Base-by-base conservation (phyloP, 1,140 invertebrate genomes). In the Scaptomyza pallida region DNA sequence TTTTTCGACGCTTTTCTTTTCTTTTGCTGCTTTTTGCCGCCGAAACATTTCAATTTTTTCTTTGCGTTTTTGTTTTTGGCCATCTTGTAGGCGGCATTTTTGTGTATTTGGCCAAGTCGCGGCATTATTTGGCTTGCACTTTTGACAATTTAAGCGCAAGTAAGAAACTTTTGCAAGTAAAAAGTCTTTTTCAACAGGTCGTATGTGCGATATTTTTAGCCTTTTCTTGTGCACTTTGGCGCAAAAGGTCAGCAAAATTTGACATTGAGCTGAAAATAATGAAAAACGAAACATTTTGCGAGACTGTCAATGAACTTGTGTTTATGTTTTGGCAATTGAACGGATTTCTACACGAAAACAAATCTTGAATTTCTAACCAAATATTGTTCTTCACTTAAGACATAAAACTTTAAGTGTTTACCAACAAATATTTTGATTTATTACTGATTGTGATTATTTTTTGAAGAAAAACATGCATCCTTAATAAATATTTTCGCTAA, bases 141-240 rank as follows among this genome's bases (percentile, higher is more conserved):
- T 63, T 63, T 63, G 65, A 78, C 63, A 61, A 30, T 64, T 72
- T 50, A 30, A 30, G 69, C 55, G 19, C 30, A 41, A 10, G 16
- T 16, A 40, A 62, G 6, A 56, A 54, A 62, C 15, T 56, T 72
- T 62, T 57, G 8, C n/a, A n/a, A n/a, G n/a, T n/a, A n/a, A n/a
- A n/a, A n/a, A 3, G 26, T 12, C 57, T n/a, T 54, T 74, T 61
- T 77, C 81, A 85, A 86, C 81, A 85, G 81, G 81, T 85, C 82
- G 62, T 60, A 73, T 73, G 55, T 16, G 19, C 48, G 50, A 82
- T 82, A 75, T 51, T 77, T 44, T 68, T 40, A 43, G 52, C 69
- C 55, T 56, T 51, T 50, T 30, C 37, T 5, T 44, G n/a, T 54
- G 41, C 62, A 72, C 62, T 67, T 41, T 67, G 1, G 1, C 26